phyloP scores from a whole-genome alignment of 2,113 vertebrate species.

The Heloderma charlesbogerti region DNA sequence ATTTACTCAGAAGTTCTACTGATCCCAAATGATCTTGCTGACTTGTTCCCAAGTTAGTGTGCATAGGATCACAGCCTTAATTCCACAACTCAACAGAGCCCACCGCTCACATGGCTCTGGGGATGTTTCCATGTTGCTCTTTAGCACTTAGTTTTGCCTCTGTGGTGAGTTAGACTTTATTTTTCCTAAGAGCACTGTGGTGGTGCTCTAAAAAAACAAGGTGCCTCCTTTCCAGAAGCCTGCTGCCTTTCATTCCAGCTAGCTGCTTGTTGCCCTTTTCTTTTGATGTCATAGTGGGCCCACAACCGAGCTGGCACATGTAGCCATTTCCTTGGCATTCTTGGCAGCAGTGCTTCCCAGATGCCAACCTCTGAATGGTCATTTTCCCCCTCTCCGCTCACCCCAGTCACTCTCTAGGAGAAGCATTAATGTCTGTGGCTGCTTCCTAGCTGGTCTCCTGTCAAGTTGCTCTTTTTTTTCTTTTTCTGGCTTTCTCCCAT shows the following conservation, averaged over 20 bases:
- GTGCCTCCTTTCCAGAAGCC: conserved; percentile 4
- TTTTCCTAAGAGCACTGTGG: not conserved
- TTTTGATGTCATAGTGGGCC: conserved; percentile 17
- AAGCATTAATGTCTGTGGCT: conserved; percentile 38
- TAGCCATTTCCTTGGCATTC: conserved; percentile 13
- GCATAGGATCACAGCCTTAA: not conserved
- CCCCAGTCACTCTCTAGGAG: not conserved
- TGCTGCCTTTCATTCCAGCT: conserved; percentile 26
- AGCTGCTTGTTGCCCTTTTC: conserved; percentile 24
- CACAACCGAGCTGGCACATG: not conserved
- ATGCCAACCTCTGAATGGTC: conserved; percentile 53
- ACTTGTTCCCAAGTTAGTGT: not conserved
- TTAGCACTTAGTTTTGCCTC: not conserved
- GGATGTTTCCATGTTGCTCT: not conserved
- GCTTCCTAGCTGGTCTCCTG: conserved; percentile 63
- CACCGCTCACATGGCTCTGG: not conserved
- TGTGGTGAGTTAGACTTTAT: not conserved
- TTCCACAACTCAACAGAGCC: not conserved
- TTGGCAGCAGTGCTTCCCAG: conserved; percentile 38
- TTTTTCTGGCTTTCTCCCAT: conserved; percentile 43
- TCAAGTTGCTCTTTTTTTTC: conserved; percentile 40
- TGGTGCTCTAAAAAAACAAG: conserved; percentile 8
- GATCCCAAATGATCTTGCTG: not conserved
- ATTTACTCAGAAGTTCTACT: not conserved
- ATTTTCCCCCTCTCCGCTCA: conserved; percentile 40